Evolutionary conservation across 1,140 invertebrate genomes (phyloP), one percentile per base, ranked within the genome.

Genomic region (Hyles vespertilio): DNA sequence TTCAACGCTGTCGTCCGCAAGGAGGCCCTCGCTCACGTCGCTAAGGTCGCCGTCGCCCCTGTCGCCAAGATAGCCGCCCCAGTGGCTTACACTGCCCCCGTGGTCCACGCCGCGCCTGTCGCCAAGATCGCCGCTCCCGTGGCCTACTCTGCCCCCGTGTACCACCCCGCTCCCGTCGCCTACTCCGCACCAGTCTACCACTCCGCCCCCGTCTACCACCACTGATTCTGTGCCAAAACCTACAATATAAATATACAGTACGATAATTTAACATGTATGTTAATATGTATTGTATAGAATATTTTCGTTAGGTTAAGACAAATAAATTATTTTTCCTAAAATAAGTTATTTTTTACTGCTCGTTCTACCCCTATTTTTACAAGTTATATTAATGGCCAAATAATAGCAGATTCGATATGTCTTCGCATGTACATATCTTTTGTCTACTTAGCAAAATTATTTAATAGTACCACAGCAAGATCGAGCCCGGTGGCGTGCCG

Each of bases 1-100:
- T 90, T 90, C 76, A 90, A 90, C 74, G 89, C 87, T 12, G 87
- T 89, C 45, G 87, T 89, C 4, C 77, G 76, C 65, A 81, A 72
- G 53, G 78, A 79, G 46, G 74, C 75, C 11, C 56, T 76, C 32
- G 67, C 49, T 34, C 58, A 59, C 48, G 58, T 55, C 54, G 69
- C 70, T n/a, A 79, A 79, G 57, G 71, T 75, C 4, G 72, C 54
- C 32, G 54, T 70, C 32, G 69, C 70, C n/a, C 67, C 72, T 10
- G 67, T 79, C n/a, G 72, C 69, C 7, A 71, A 74, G 11, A 56
- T 56, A n/a, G 54, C 54, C 22, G 66, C 73, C 7, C 63, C 70
- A 4, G 58, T 67, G 0, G 67, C 91, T 59, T 92, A 93, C 75
- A 45, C 54, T 34, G 54, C 65, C 57, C 67, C 69, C n/a, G 49